Base-by-base conservation (phyloP, 2,797 vertebrate genomes). In the Poeciliopsis presidionis region DNA sequence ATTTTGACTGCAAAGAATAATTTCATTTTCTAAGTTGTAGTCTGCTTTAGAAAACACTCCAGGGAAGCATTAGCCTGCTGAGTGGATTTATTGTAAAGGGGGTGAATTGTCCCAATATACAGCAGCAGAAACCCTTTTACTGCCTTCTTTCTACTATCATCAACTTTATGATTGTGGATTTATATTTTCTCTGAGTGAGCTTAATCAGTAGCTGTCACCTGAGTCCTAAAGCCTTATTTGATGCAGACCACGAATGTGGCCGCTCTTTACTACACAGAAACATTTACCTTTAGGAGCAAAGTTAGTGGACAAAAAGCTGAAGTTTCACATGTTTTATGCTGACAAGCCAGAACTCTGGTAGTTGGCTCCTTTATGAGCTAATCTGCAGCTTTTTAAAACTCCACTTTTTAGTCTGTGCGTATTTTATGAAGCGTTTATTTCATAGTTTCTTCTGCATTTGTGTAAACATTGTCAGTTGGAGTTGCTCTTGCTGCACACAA, bases 111-210 rank as follows among this genome's bases (percentile, higher is more conserved):
- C 28, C 76, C 14, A 72, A 65, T 74, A 83, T 61, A 16, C 30
- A 84, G 73, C 84, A 81, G 84, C 63, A 67, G 47, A 0, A 73
- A 14, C 7, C 9, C 30, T 90, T 92, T 90, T 92, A 85, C 78
- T 79, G 77, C 81, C 84, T 76, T 74, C 73, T 53, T 67, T 74
- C 74, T 84, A 83, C 82, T 90, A 70, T 84, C 82, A 92, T 83
- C 82, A 83, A 88, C 85, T 88, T 73, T 78, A 91, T 90, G 85
- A 91, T 90, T 77, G 47, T 6, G 25, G 75, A 89, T 91, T 92
- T 91, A 91, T 90, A 80, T 88, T 82, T 75, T 13, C 8, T 53
- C 57, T 81, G 45, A 84, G 78, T 28, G 67, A 67, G 81, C 76
- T 75, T 85, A 82, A 88, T 88, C 76, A 76, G 77, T 53, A 71